phyloP scores from a whole-genome alignment of 2,888 invertebrate species.

The Tanypteryx hageni region DNA sequence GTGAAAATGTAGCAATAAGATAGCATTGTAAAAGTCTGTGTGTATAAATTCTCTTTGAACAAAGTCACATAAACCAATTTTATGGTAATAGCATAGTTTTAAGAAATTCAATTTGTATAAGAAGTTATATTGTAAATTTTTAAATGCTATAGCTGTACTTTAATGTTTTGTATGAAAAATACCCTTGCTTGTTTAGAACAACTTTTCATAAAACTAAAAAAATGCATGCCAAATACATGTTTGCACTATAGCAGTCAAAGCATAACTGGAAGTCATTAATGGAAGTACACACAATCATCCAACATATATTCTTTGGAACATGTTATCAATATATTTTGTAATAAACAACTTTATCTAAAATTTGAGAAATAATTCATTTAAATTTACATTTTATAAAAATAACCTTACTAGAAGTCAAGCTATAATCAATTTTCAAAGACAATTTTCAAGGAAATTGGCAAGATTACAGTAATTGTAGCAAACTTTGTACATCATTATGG shows the following conservation, averaged over 20 bases:
- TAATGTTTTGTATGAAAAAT: slow-evolving; percentile 55
- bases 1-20: slow-evolving; percentile 44
- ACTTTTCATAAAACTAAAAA: slow-evolving; percentile 54
- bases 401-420: slow-evolving; percentile 63
- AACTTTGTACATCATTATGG: slow-evolving; percentile 62
- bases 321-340: slow-evolving; percentile 62
- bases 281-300: slow-evolving; percentile 63
- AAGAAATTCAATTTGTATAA: not conserved
- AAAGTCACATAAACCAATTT: slow-evolving; percentile 12
- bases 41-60: slow-evolving; percentile 32
- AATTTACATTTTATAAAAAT: slow-evolving; percentile 63
- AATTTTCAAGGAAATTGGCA: slow-evolving; percentile 53
- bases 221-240: slow-evolving; percentile 64
- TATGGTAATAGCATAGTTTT: slow-evolving; percentile 2
- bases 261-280: slow-evolving; percentile 63
- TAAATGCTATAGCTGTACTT: slow-evolving; percentile 48
- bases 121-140: slow-evolving; percentile 35
- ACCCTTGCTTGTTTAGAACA: slow-evolving; percentile 58
- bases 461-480: slow-evolving; percentile 62
- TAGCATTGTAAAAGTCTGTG: slow-evolving; percentile 34
- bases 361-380: slow-evolving; percentile 62
- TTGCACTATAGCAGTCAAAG: slow-evolving; percentile 63
- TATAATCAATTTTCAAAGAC: slow-evolving; percentile 62
- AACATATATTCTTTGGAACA: slow-evolving; percentile 63
- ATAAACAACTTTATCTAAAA: slow-evolving; percentile 63